Base-by-base conservation (phyloP, 2,888 invertebrate genomes). In the Thereva nobilitata region DNA sequence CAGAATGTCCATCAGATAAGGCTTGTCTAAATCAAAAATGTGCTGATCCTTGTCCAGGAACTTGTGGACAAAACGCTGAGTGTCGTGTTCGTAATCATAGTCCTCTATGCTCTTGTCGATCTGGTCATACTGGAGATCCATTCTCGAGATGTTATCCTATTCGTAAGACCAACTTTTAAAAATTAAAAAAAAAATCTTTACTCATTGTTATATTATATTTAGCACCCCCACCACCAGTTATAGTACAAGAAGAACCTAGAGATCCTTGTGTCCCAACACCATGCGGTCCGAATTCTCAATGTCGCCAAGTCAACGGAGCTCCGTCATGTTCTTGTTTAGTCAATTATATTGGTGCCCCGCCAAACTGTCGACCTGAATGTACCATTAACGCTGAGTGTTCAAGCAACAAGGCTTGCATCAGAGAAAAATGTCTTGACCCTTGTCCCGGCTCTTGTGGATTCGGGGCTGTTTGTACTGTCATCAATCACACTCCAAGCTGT, bases 21-120 rank as follows among this genome's bases (percentile, higher is more conserved):
- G 88, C 89, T 10, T 90, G 89, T 72, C 77, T 86, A 45, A 85
- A 85, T 72, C 84, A 86, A 71, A 87, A 87, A 78, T 90, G 89
- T 73, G 74, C 78, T 5, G 86, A 89, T 77, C 89, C 89, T 7
- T 89, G 89, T 70, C 82, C 83, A 2, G 84, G 82, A 35, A 81
- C 83, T 4, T 87, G 87, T 73, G 87, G 87, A 42, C 82, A 84
- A 56, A 86, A 87, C 70, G 86, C 91, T 0, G 83, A 85, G 71
- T 92, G 92, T 74, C 84, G 85, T 75, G 89, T 91, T 4, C 84
- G 88, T 12, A 90, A 90, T 74, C 92, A 92, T 76, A 89, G 88
- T 73, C 91, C 92, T 1, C 86, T 91, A 71, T 93, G 92, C 77
- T 86, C 86, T 8, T 93, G 93, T 75, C 83, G 84, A 55, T 77